Evolutionary conservation across 2,113 vertebrate genomes (phyloP), one percentile per base, ranked within the genome.

Genomic region (Hyla sarda): DNA sequence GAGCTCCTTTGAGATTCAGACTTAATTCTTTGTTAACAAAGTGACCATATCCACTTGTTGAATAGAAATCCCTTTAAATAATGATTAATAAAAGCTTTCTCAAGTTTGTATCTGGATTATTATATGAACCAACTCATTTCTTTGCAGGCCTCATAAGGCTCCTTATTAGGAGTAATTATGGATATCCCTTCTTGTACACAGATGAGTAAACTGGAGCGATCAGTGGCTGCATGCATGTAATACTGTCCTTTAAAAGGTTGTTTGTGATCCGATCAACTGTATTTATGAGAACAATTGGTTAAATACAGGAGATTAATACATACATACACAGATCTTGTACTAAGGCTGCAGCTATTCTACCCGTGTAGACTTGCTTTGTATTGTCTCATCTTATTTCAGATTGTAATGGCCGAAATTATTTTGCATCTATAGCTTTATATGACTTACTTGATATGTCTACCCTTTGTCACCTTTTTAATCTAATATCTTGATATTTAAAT

Each of bases 1-100:
- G 85, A 82, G 80, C 72, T 86, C 76, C 84, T 80, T 86, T 86
- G 75, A 79, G 75, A 86, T 87, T 74, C 56, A n/a, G 54, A 17
- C 34, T 73, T 87, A 60, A 62, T 74, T 81, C 65, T 81, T 11
- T 72, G 47, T 86, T 86, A 86, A 73, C 85, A 82, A 86, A 86
- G 62, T 81, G 67, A 86, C 85, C 77, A 72, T 47, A 81, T 73
- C 67, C 75, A 73, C 84, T 73, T 56, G 48, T 81, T 86, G 19
- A 81, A 71, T 21, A 32, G 34, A 72, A 80, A 73, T 37, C 56
- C n/a, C 67, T 86, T 80, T 72, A 72, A 80, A 71, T 71, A 37
- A 80, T 80, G 65, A 71, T 86, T 86, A 52, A 80, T 86, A 30
- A 73, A 80, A 86, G 65, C 65, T 69, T 72, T 80, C 62, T 80